phyloP scores from a whole-genome alignment of 2,888 invertebrate genomes.

The Nephrotoma flavescens region DNA sequence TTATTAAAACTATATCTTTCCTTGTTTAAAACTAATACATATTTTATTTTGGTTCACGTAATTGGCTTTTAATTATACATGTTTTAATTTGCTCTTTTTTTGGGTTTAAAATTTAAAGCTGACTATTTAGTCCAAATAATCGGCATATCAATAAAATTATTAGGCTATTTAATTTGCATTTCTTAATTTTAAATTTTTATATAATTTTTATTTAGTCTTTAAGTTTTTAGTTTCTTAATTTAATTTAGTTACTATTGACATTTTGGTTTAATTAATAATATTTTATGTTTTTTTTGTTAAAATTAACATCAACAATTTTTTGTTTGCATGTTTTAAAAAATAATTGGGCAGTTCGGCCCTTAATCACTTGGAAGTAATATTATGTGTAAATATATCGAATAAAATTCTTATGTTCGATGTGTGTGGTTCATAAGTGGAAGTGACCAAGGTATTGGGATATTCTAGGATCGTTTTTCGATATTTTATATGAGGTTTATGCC shows the following conservation, averaged over 20 bases:
- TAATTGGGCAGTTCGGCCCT: not conserved
- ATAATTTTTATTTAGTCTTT: not conserved
- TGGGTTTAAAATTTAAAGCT: not conserved
- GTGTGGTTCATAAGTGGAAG: not conserved
- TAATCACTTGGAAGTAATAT: not conserved
- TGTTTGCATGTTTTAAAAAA: not conserved
- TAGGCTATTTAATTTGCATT: not conserved
- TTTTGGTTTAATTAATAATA: not conserved
- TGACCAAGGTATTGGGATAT: no score
- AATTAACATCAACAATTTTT: not conserved
- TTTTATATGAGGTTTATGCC: no score
- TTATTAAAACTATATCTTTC: not conserved
- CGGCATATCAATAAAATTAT: not conserved
- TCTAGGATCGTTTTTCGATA: no score
- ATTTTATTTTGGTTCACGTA: not conserved
- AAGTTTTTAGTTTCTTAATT: not conserved
- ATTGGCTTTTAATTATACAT: not conserved
- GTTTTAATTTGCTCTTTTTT: not conserved
- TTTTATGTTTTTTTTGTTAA: not conserved
- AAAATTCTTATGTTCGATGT: not conserved
- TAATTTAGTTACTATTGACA: not conserved
- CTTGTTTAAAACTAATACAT: not conserved
- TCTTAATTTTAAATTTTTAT: not conserved
- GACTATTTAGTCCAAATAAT: not conserved
- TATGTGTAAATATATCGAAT: not conserved